Conservation (phyloP, 2,797 vertebrate species). For the Anguilla megastoma region DNA sequence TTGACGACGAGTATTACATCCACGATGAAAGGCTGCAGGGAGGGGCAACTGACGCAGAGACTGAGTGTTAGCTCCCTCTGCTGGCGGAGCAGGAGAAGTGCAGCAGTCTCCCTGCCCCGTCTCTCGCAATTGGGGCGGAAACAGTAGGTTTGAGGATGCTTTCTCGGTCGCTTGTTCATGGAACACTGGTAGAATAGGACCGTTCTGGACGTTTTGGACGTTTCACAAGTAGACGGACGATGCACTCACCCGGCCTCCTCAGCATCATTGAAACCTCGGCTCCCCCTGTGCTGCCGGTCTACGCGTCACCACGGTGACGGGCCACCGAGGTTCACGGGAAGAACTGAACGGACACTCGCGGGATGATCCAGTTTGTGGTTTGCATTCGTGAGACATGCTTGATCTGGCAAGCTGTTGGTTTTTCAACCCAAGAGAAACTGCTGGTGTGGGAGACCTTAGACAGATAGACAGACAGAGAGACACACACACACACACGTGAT, state of each 20-base stretch:
- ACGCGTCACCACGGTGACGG: not conserved
- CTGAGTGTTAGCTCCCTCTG: slow-evolving; percentile 60
- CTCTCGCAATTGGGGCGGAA: not conserved
- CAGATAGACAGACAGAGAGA: not conserved
- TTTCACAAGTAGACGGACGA: slow-evolving; percentile 19
- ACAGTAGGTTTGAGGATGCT: not conserved
- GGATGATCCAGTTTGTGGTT: not conserved
- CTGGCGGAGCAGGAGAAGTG: slow-evolving; percentile 38
- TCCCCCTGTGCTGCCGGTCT: not conserved
- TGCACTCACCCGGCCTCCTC: not conserved
- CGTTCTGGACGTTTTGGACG: slow-evolving; percentile 21
- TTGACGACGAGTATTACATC: slow-evolving; percentile 48
- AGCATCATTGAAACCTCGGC: not conserved
- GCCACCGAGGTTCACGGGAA: not conserved
- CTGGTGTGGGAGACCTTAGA: not conserved
- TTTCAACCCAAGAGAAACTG: not conserved
- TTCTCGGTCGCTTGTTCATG: not conserved
- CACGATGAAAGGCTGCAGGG: slow-evolving; percentile 44
- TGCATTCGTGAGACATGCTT: not conserved
- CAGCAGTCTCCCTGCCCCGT: not conserved
- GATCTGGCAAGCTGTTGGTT: not conserved
- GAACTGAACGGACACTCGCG: slow-evolving; percentile 7
- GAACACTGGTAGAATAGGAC: not conserved
- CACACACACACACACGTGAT: not conserved
- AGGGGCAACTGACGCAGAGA: slow-evolving; percentile 53